A percentile compares a stretch with the other conserved stretches of the same genome.
Conservation (phyloP, 2,113 vertebrate species). For the Platichthys flesus region DNA sequence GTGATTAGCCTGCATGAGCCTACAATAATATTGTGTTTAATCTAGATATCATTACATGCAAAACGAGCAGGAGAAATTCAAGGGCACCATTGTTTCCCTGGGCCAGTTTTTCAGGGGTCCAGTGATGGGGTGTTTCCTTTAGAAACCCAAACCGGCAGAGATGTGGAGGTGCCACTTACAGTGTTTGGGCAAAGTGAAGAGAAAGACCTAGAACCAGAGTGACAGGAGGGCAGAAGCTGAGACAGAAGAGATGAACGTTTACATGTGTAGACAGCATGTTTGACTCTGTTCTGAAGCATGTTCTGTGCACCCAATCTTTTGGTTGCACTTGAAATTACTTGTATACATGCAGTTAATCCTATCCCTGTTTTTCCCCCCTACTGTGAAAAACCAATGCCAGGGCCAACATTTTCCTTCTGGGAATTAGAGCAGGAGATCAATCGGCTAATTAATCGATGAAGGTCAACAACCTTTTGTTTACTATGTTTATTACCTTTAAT, state of each 20-base stretch:
- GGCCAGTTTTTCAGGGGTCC: constrained; percentile 52
- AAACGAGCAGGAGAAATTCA: constrained; percentile 77
- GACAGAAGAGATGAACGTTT: constrained; percentile 2
- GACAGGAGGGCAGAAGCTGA: not conserved
- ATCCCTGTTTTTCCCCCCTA: constrained; percentile 16
- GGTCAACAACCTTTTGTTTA: not conserved
- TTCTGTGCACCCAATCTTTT: not conserved
- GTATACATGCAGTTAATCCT: constrained; percentile 6
- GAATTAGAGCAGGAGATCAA: constrained; percentile 2
- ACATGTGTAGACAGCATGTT: not conserved
- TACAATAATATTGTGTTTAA: constrained; percentile 83
- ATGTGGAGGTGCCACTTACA: constrained; percentile 57
- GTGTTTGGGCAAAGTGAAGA: constrained; percentile 24
- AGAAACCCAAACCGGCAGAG: constrained; percentile 68
- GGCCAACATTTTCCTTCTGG: not conserved
- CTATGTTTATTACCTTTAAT: too few relatives aligned
- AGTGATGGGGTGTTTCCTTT: constrained; percentile 75
- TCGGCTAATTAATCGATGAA: not conserved
- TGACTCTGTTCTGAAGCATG: not conserved
- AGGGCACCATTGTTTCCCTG: constrained; percentile 77
- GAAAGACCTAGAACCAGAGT: constrained; percentile 14
- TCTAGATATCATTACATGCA: constrained; percentile 82
- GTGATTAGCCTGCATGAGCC: constrained; percentile 66
- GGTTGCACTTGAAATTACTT: constrained; percentile 5
- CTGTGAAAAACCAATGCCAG: constrained; percentile 21